Evolutionary conservation across 1,140 invertebrate genomes (phyloP).

Genomic region (Trinorchestia longiramus): DNA sequence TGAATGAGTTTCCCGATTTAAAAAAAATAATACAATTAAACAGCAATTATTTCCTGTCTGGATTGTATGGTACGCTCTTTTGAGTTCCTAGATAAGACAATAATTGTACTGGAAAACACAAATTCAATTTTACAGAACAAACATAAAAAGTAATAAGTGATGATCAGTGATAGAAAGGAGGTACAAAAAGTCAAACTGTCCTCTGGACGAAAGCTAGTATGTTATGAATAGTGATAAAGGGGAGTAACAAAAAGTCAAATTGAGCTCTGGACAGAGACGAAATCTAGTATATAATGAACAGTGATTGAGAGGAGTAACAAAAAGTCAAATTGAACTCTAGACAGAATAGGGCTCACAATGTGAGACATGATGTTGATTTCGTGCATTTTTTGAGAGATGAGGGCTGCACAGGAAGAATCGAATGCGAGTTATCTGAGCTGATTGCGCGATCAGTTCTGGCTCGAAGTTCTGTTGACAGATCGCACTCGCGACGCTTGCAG

Average conservation of each 20-base stretch:
- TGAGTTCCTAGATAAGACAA: background rate
- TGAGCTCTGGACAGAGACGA: too few species aligned
- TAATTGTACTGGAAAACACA: background rate
- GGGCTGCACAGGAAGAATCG: background rate
- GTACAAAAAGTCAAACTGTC: too few species aligned
- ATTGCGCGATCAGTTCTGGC: background rate
- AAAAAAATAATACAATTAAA: too few species aligned
- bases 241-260: background rate
- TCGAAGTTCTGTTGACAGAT: constrained; percentile 34
- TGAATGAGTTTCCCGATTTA: too few species aligned
- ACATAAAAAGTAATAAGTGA: background rate
- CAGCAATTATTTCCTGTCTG: too few species aligned
- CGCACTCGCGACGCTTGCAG: constrained; percentile 6
- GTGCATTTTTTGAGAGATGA: background rate
- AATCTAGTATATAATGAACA: too few species aligned
- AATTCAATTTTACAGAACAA: background rate
- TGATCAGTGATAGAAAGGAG: too few species aligned
- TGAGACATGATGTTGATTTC: background rate
- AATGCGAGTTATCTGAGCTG: background rate
- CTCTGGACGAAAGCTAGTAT: too few species aligned
- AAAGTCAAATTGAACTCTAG: background rate
- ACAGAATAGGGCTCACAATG: background rate
- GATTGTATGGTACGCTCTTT: too few species aligned
- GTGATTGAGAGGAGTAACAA: background rate
- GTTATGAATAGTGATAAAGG: too few species aligned